Percentiles rank a stretch among this genome's conserved stretches.
Evolutionary conservation across 2,113 vertebrate genomes (phyloP).

Genomic region (Ahaetulla prasina): DNA sequence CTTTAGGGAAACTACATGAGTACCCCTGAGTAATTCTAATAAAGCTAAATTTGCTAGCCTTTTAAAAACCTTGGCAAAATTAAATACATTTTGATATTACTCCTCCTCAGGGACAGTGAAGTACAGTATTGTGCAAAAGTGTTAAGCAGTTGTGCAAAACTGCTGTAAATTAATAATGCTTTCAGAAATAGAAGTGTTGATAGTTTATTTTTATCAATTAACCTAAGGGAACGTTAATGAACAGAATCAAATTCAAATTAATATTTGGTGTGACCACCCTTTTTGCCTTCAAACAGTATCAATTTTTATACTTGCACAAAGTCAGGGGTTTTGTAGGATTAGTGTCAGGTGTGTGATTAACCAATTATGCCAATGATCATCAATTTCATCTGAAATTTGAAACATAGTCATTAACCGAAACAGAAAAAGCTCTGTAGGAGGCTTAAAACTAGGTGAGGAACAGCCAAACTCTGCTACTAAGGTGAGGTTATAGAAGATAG

Average conservation of each 20-base stretch:
- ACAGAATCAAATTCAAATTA: not conserved
- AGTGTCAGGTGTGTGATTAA: not conserved
- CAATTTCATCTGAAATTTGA: not conserved
- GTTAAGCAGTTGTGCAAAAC: not conserved
- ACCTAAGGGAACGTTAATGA: not conserved
- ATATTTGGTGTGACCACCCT: not conserved
- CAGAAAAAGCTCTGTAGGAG: too few species aligned
- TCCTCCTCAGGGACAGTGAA: not conserved
- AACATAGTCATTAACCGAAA: too few species aligned
- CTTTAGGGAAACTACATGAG: not conserved
- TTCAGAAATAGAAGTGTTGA: not conserved
- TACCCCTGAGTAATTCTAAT: not conserved
- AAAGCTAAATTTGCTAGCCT: not conserved
- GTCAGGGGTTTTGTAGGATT: not conserved
- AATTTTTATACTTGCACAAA: not conserved
- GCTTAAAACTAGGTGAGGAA: too few species aligned
- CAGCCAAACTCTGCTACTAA: too few species aligned
- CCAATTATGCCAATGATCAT: not conserved
- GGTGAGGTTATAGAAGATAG: too few species aligned
- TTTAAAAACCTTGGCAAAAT: not conserved
- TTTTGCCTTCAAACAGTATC: not conserved
- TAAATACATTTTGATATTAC: not conserved
- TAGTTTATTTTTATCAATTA: not conserved
- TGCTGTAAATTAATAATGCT: not conserved
- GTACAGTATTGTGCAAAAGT: not conserved